Conservation (phyloP, 2,113 vertebrate genomes). For the Bungarus multicinctus region DNA sequence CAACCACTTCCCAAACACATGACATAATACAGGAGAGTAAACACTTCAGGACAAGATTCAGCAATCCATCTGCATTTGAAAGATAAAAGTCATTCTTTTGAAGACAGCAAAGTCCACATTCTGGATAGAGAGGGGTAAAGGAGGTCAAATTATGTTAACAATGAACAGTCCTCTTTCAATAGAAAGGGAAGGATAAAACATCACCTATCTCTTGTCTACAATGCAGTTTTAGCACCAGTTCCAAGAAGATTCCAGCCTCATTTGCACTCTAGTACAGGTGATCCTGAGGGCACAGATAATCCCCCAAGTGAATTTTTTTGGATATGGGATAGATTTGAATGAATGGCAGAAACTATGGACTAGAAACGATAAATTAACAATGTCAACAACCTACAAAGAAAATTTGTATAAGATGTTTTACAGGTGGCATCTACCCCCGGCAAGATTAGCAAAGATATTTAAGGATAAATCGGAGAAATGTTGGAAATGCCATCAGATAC, state of each 20-base stretch:
- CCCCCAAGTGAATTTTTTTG: neutral
- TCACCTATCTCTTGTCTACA: neutral
- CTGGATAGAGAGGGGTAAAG: neutral
- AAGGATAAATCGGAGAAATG: too few relatives aligned
- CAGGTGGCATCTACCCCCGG: too few relatives aligned
- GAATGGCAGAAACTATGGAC: too few relatives aligned
- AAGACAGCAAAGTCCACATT: neutral
- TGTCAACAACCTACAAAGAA: too few relatives aligned
- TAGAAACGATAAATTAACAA: too few relatives aligned
- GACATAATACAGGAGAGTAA: neutral
- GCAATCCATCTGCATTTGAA: neutral
- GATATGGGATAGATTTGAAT: too few relatives aligned
- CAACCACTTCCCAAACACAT: neutral
- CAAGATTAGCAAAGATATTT: too few relatives aligned
- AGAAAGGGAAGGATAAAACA: neutral
- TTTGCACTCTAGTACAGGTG: neutral
- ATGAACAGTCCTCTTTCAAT: neutral
- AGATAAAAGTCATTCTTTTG: neutral
- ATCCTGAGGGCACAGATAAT: neutral
- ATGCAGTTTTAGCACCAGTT: neutral
- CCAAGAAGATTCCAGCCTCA: neutral
- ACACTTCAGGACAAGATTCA: neutral
- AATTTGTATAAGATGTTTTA: too few relatives aligned
- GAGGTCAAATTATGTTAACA: neutral
- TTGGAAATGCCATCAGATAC: too few relatives aligned